Evolutionary conservation across 2,797 vertebrate genomes (phyloP).

Genomic region (Erethizon dorsatum): DNA sequence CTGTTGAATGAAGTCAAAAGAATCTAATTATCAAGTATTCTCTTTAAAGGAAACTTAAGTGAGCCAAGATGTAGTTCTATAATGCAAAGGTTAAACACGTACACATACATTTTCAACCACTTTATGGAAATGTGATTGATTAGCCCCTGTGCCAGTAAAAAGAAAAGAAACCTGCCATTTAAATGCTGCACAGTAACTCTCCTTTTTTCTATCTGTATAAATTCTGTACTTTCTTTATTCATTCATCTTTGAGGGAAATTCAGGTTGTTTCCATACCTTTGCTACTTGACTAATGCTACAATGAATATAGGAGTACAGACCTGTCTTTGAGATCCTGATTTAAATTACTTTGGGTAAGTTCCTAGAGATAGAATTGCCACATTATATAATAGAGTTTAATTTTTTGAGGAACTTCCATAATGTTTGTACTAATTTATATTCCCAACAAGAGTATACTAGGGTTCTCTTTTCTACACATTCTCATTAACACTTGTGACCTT

Average conservation of each 20-base stretch:
- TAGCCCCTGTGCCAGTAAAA: background rate
- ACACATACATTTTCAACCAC: background rate
- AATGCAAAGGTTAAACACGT: background rate
- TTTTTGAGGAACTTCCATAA: background rate
- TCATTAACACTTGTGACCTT: background rate
- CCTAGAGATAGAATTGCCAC: background rate
- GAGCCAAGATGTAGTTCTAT: background rate
- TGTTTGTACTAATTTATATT: background rate
- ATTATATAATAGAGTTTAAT: background rate
- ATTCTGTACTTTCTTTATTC: background rate
- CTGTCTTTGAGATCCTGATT: background rate
- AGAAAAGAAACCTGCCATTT: too few species aligned
- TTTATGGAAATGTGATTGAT: background rate
- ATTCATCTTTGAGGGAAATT: background rate
- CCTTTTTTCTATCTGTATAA: background rate
- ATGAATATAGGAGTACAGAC: background rate
- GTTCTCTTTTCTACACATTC: background rate
- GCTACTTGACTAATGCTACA: background rate
- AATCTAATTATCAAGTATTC: background rate
- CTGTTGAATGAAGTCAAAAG: slow-evolving; percentile 12
- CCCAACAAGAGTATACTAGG: background rate
- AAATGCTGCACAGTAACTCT: background rate
- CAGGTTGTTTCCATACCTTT: background rate
- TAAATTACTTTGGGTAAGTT: background rate
- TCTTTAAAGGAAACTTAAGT: background rate